Evolutionary conservation across 2,888 invertebrate species (phyloP), one percentile per base, ranked within the genome.

Genomic region (Xestia c-nigrum): DNA sequence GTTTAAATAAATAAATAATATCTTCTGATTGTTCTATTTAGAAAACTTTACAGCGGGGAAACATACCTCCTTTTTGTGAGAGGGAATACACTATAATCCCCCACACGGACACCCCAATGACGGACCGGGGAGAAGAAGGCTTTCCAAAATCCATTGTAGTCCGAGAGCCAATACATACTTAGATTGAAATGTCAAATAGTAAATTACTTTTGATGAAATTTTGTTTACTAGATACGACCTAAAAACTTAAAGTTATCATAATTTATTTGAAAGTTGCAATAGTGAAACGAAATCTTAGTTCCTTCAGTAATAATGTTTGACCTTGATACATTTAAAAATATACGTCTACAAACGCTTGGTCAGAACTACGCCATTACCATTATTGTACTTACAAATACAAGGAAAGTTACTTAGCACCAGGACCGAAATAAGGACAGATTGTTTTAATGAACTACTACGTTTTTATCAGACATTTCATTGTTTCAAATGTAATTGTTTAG

Each of bases 381-480:
- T 71, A 81, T 76, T 68, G 50, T 68, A 68, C 68, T 63, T 70
- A 69, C 1, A 31, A 61, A 66, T 61, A 81, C 81, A 81, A 66
- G 81, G 55, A 78, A 83, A 83, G 40, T 61, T 78, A 83, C 78
- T 81, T 83, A 83, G 65, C 68, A 31, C 64, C 38, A 16, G 16
- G 7, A 43, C 50, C 7, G 31, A 59, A 83, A 76, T 71, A 77
- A 76, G 55, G 46, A 52, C 43, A 55, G 63, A 82, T 70, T 76
- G 31, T 70, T 72, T 68, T 16, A 43, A 64, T 64, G 63, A 81
- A 55, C 40, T 7, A 12, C 57, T 63, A 5, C 19, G 7, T 24
- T 57, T 55, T 61, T 38, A 9, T 24, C 50, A 66, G 38, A 65
- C 72, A 3, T 66, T 80, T 46, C 21, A 57, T 65, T 59, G 63